Conservation (phyloP, 2,797 vertebrate genomes). For the Pipistrellus pygmaeus region DNA sequence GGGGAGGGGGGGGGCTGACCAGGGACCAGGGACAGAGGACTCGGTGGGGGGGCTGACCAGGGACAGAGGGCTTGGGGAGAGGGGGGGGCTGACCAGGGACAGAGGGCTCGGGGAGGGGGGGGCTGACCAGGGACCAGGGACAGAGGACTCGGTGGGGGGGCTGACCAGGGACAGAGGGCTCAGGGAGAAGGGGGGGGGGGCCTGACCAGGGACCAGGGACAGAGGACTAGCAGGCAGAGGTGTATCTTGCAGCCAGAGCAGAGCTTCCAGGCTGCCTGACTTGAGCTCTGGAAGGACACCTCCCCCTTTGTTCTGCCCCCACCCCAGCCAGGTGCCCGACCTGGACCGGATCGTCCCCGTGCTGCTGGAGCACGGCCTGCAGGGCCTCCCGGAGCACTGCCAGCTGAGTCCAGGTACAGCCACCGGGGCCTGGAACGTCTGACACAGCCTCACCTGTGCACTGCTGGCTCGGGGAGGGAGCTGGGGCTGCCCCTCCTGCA, state of each 20-base stretch:
- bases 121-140: no score
- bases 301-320: not conserved
- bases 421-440: rapidly evolving
- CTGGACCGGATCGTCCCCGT: constrained; percentile 92
- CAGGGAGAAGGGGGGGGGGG: not conserved
- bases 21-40: not conserved
- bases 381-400: constrained; percentile 93
- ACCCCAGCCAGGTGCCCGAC: constrained; percentile 93
- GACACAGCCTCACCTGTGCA: not conserved
- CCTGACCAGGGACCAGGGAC: no score
- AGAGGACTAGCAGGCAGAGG: not conserved
- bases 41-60: no score
- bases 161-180: not conserved
- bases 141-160: no score
- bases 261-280: not conserved
- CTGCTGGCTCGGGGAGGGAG: not conserved
- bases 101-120: not conserved
- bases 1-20: no score
- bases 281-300: not conserved
- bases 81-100: no score
- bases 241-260: not conserved
- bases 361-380: constrained; percentile 92
- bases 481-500: not conserved
- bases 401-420: constrained; percentile 94
- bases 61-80: not conserved